These are phyloP conservation scores for Dasysyrphus albostriatus DNA, from an alignment of 2,888 invertebrate species.

Conservation along the genomic window DNA sequence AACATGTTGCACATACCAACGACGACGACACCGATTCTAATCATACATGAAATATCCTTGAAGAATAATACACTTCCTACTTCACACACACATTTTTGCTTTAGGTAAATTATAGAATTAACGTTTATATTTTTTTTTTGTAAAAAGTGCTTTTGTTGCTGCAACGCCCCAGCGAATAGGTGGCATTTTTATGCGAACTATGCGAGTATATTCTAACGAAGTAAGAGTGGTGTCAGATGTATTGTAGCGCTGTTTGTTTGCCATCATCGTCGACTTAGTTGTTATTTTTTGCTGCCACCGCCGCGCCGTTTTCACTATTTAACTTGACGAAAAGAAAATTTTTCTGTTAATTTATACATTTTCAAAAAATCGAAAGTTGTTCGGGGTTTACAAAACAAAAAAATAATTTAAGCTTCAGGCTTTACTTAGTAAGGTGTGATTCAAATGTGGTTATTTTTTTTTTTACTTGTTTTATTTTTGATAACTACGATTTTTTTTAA, in stretches of 20 bases:
- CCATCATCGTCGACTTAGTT: constrained; percentile 18
- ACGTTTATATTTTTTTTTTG: constrained; percentile 15
- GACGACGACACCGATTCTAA: constrained; percentile 3
- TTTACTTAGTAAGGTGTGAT: constrained; percentile 17
- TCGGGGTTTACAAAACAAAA: neutral
- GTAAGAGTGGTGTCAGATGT: constrained; percentile 70
- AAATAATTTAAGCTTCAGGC: neutral
- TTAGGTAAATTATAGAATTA: constrained; percentile 53
- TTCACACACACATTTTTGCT: constrained; percentile 48
- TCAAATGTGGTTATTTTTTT: constrained; percentile 12
- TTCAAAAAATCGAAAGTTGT: constrained; percentile 70
- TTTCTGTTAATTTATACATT: constrained; percentile 32
- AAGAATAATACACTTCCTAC: constrained; percentile 66
- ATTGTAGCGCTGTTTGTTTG: constrained; percentile 42
- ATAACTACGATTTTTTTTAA: neutral
- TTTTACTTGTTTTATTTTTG: constrained; percentile 19
- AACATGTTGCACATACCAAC: constrained; percentile 63
- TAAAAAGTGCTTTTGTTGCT: constrained; percentile 40
- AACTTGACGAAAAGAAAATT: constrained; percentile 49
- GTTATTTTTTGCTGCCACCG: constrained; percentile 30
- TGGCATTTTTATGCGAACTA: constrained; percentile 55
- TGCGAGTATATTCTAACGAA: constrained; percentile 55
- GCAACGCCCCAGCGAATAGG: constrained; percentile 47
- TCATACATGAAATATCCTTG: constrained; percentile 64
- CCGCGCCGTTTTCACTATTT: constrained; percentile 44